phyloP scores from a whole-genome alignment of 2,113 vertebrate genomes.

The Hucho hucho region DNA sequence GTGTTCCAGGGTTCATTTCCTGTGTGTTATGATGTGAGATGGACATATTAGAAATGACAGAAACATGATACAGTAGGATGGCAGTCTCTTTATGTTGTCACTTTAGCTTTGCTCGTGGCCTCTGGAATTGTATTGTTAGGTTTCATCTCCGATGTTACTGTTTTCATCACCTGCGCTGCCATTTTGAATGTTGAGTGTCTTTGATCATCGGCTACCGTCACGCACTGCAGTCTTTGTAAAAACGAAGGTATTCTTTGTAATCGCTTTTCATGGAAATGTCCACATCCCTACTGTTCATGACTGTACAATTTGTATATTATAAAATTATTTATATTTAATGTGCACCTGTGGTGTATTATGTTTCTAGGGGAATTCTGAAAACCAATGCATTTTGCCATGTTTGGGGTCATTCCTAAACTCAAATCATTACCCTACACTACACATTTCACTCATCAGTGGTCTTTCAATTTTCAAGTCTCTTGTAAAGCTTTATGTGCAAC shows the following conservation, averaged over 20 bases:
- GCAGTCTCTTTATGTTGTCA: conserved; percentile 49
- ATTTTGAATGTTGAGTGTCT: conserved; percentile 64
- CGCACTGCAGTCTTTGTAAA: conserved; percentile 49
- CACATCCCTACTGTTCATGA: conserved; percentile 64
- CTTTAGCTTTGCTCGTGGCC: conserved; percentile 53
- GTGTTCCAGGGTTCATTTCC: conserved; percentile 54
- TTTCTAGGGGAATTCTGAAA: neutral
- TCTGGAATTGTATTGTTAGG: conserved; percentile 51
- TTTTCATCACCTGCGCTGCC: conserved; percentile 55
- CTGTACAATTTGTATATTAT: conserved; percentile 83
- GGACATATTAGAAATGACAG: conserved; percentile 48
- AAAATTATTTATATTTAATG: conserved; percentile 83
- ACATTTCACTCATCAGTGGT: neutral
- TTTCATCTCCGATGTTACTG: conserved; percentile 47
- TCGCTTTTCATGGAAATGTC: conserved; percentile 56
- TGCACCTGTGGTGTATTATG: conserved; percentile 17
- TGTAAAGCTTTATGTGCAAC: neutral
- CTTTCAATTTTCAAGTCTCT: neutral
- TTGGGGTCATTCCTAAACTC: neutral
- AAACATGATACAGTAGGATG: conserved; percentile 54
- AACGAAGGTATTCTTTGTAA: conserved; percentile 53
- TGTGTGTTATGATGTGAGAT: conserved; percentile 59
- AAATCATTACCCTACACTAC: too few species aligned
- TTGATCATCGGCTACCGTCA: conserved; percentile 60
- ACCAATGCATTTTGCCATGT: neutral